These are phyloP conservation scores for Creontiades dilutus DNA, from an alignment of 2,888 invertebrate genomes.

Conservation along the genomic window DNA sequence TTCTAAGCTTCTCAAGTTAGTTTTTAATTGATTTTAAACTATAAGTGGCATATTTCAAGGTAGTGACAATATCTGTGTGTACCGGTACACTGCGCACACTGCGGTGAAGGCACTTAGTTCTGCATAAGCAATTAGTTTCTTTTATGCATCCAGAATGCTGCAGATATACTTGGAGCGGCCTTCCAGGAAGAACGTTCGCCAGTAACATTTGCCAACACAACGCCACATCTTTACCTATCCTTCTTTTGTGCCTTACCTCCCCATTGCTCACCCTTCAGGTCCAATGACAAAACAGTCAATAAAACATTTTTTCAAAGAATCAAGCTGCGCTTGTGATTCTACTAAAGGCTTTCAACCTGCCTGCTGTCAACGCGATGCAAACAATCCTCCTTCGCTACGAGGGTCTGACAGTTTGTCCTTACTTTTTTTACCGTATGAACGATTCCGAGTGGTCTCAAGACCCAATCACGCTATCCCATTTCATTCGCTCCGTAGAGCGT, in stretches of 20 bases:
- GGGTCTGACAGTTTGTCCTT: constrained; percentile 9
- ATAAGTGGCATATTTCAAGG: no score
- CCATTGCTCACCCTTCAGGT: neutral
- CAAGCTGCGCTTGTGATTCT: neutral
- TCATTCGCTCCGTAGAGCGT: constrained; percentile 37
- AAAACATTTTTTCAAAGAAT: neutral
- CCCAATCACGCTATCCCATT: constrained; percentile 21
- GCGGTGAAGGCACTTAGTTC: no score
- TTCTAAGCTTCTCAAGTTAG: no score
- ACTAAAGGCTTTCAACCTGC: neutral
- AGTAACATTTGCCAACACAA: no score
- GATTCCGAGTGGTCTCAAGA: neutral
- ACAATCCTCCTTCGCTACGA: neutral
- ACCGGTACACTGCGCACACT: no score
- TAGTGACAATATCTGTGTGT: no score
- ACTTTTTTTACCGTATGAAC: neutral
- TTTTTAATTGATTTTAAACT: no score
- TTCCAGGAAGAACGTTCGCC: no score
- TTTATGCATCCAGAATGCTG: no score
- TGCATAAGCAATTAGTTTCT: no score
- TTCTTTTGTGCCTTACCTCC: neutral
- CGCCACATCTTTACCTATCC: no score
- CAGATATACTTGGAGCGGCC: no score
- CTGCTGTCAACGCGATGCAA: neutral
- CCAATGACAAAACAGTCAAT: neutral